These are phyloP conservation scores for Nasonia giraulti DNA, from an alignment of 1,140 invertebrate genomes.

Conservation along the genomic window DNA sequence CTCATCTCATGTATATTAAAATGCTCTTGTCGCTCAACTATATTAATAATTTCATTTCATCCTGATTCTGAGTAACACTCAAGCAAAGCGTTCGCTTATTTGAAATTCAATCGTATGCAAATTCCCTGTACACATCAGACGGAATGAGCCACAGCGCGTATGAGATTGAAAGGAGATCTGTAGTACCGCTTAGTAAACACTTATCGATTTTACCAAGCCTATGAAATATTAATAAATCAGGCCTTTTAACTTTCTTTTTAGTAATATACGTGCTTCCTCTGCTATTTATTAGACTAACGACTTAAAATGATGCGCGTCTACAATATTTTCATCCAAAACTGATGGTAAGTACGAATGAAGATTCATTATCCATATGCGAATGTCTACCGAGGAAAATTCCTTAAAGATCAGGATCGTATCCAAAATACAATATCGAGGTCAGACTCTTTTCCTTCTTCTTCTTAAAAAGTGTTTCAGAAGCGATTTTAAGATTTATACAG, in stretches of 20 bases:
- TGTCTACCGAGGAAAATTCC: not conserved
- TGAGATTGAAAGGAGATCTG: slow-evolving; percentile 63
- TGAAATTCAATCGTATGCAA: slow-evolving; percentile 70
- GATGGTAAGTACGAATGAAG: not conserved
- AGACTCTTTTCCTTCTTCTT: not conserved
- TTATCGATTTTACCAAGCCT: slow-evolving; percentile 61
- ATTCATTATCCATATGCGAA: not conserved
- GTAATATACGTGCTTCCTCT: not conserved
- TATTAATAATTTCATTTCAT: slow-evolving; percentile 67
- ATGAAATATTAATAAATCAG: slow-evolving; percentile 66
- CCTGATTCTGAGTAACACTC: slow-evolving; percentile 60
- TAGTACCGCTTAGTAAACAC: slow-evolving; percentile 63
- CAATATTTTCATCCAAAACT: not conserved
- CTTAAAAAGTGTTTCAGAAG: slow-evolving; percentile 15
- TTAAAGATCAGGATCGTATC: not conserved
- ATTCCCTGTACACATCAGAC: slow-evolving; percentile 56
- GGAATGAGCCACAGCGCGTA: slow-evolving; percentile 59
- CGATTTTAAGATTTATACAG: slow-evolving; percentile 23
- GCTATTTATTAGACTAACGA: not conserved
- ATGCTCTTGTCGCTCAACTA: slow-evolving; percentile 58
- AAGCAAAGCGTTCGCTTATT: slow-evolving; percentile 61
- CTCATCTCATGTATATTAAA: slow-evolving; percentile 61
- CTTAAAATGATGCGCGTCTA: not conserved
- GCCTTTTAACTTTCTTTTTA: slow-evolving; percentile 31
- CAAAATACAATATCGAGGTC: slow-evolving; percentile 24